Evolutionary conservation across 2,888 invertebrate species (phyloP), one percentile per base, ranked within the genome.

Genomic region (Synanthedon tipuliformis): DNA sequence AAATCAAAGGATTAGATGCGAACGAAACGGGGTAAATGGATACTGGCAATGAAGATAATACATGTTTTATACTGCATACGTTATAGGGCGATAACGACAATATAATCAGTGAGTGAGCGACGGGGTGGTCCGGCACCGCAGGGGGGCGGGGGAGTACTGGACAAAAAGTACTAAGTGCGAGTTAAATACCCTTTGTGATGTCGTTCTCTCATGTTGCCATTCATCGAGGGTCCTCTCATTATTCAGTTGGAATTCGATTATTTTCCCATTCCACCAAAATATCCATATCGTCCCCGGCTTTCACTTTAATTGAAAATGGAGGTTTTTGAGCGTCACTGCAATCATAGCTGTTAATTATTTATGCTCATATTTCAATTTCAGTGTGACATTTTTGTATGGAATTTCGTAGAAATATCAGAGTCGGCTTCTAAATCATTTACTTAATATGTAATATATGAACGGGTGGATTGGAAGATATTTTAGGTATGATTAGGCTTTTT

Each of bases 201-300:
- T 67, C 68, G 67, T 72, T 66, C 75, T 78, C 77, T 76, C 75
- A 75, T 80, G 81, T 69, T 73, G 66, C 78, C 72, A 78, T 81
- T 78, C 79, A 78, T 75, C 77, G 75, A 81, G 83, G 81, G 83
- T 73, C 76, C 81, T 78, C 82, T 84, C 84, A 87, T 86, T 87
- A 87, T 87, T 87, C 85, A 81, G 83, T 69, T 68, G 73, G 81
- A 86, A 87, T 85, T 87, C 81, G 87, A 87, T 86, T 87, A 87
- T 85, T 81, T 86, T 84, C 86, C 87, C 86, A 86, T 87, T 83
- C 82, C 71, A 71, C 18, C 74, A 81, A 82, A 85, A 86, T 85
- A 87, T 86, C 85, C 83, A 85, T 84, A 85, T 79, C 84, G 81
- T 78, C 81, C 83, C 80, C 73, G 66, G 82, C 84, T 85, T 78